phyloP scores from a whole-genome alignment of 2,113 vertebrate genomes.

The cattle (Bos taurus) region ARS-UCD2.0 NC_037336.1:35597501-35598000 shows the following conservation, averaged over 20 bases:
- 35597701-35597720: not conserved
- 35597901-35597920: not conserved
- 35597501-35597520: not conserved
- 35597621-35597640: not conserved
- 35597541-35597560: not conserved
- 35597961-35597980: conserved; percentile 4
- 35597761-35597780: not conserved
- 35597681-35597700: not conserved
- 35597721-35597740: not conserved
- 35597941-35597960: conserved; percentile 23
- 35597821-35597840: not conserved
- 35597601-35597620: not conserved
- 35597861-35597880: not conserved
- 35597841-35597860: not conserved
- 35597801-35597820: not conserved
- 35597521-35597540: not conserved
- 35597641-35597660: not conserved
- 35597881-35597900: not conserved
- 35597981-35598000: conserved; percentile 23
- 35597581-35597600: not conserved
- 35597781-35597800: not conserved
- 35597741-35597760: not conserved
- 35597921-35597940: not conserved
- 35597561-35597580: not conserved
- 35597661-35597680: not conserved